These are phyloP conservation scores for Orchestia grillus DNA, from an alignment of 1,140 invertebrate genomes.

Conservation along the genomic window DNA sequence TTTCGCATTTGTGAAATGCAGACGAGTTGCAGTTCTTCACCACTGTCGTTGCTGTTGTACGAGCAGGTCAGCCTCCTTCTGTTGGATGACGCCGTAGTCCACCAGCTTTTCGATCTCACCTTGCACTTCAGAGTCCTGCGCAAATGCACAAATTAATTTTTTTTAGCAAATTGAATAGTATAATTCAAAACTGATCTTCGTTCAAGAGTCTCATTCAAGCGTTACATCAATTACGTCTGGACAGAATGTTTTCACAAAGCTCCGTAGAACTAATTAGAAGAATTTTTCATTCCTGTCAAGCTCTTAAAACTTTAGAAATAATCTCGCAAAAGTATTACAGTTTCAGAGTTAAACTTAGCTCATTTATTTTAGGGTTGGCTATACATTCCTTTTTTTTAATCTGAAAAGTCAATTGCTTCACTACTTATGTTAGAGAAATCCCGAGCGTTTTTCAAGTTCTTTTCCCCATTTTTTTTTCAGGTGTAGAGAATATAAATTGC, in stretches of 20 bases:
- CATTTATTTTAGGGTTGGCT: not conserved
- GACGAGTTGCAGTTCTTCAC: not conserved
- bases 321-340: not conserved
- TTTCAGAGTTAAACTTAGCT: not conserved
- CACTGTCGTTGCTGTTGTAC: not conserved
- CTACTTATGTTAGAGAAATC: not conserved
- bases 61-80: conserved; percentile 7
- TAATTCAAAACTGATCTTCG: not conserved
- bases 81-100: conserved; percentile 3
- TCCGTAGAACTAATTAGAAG: not conserved
- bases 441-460: not conserved
- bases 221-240: not conserved
- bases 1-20: not conserved
- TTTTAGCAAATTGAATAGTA: too few species aligned
- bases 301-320: not conserved
- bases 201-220: not conserved
- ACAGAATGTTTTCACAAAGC: not conserved
- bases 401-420: not conserved
- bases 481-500: not conserved
- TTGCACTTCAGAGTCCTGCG: not conserved
- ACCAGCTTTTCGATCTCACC: conserved; percentile 35
- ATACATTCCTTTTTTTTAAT: not conserved
- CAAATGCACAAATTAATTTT: not conserved
- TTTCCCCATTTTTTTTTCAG: not conserved
- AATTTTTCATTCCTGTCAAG: not conserved